Evolutionary conservation across 1,140 invertebrate genomes (phyloP), one percentile per base, ranked within the genome.

Genomic region (Lutraria rhynchaena): DNA sequence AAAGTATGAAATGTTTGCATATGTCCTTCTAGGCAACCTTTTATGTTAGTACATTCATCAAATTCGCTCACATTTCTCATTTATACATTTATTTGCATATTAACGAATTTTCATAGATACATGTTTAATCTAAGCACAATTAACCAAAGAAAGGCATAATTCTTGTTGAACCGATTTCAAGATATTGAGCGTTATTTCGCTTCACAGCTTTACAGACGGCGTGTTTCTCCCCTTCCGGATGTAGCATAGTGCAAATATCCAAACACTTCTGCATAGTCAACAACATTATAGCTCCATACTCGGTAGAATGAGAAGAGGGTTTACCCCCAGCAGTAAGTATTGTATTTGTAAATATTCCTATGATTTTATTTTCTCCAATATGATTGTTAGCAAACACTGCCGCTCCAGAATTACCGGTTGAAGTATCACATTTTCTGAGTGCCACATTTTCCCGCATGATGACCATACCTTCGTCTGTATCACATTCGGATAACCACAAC

Each of bases 311-410:
- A 13, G 17, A 2, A 0, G 57, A 63, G 17, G 37, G 58, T 17
- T 51, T 5, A 19, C 77, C 74, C 1, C 29, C 67, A 13, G 81
- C 17, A 9, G 67, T 70, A 13, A 69, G 37, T 41, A 82, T 69
- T 19, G 84, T 86, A 80, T 83, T 87, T 33, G 88, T 88, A 33
- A 89, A 60, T 0, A 89, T 41, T 29, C 88, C 88, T 13, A 88
- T 61, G 24, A 89, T 87, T 51, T 78, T 85, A 60, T 81, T 83
- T 0, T 84, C 84, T 17, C 84, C 73, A 31, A 84, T 49, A 17
- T 80, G 63, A 37, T 84, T 86, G 29, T 84, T 70, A 24, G 84
- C 80, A 57, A 88, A 87, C 0, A 87, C 82, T 0, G 88, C 86
- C 4, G 88, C 85, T 3, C 88, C 88, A 3, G 87, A 88, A 71